phyloP scores from a whole-genome alignment of 2,113 vertebrate species.

The Arothron firmamentum region DNA sequence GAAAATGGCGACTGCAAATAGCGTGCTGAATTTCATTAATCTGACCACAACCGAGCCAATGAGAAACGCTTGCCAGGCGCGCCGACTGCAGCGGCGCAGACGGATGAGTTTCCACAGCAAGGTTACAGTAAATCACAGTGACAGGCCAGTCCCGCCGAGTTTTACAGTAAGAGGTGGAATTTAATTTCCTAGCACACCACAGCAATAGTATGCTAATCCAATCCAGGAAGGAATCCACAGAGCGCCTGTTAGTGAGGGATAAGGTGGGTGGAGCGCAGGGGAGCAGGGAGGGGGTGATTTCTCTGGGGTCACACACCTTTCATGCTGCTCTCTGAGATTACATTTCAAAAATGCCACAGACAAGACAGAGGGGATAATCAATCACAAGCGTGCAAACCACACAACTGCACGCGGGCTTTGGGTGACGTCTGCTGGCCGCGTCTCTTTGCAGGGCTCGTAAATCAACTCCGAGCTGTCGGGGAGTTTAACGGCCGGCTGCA shows the following conservation, averaged over 20 bases:
- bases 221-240: constrained; percentile 24
- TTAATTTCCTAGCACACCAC: constrained; percentile 53
- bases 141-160: constrained; percentile 53
- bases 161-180: constrained; percentile 61
- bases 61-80: constrained; percentile 24
- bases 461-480: constrained; percentile 69
- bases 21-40: neutral
- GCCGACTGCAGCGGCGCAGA: constrained; percentile 32
- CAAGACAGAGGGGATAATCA: constrained; percentile 75
- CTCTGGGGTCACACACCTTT: constrained; percentile 64
- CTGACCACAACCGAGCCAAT: neutral
- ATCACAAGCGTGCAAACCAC: constrained; percentile 66
- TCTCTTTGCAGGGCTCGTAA: constrained; percentile 72
- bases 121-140: constrained; percentile 60
- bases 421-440: constrained; percentile 57
- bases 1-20: too few relatives aligned
- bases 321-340: constrained; percentile 68
- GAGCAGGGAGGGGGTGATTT: constrained; percentile 24
- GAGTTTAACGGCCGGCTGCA: constrained; percentile 51
- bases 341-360: constrained; percentile 72
- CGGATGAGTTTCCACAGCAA: constrained; percentile 37
- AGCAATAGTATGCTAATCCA: constrained; percentile 60
- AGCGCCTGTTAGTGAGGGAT: neutral
- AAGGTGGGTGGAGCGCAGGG: neutral
- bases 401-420: constrained; percentile 9